A percentile compares a stretch with the other conserved stretches of the same genome.
phyloP scores from a whole-genome alignment of 2,888 invertebrate species.

The Gandaritis pyraliata region DNA sequence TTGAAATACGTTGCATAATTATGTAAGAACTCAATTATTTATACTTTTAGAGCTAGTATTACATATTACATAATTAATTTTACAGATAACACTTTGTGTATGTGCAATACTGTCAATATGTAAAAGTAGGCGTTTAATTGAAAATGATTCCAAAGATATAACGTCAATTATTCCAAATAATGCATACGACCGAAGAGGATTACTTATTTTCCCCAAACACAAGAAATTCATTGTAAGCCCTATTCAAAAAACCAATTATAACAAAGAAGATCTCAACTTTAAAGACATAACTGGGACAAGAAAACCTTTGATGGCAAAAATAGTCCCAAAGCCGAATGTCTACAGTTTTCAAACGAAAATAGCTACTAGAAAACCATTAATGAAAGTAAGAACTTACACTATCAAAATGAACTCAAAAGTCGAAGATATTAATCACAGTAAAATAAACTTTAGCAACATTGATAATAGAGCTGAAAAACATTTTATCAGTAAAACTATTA shows the following conservation, averaged over 20 bases:
- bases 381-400: constrained; percentile 29
- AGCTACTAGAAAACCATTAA: constrained; percentile 32
- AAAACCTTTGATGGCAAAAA: constrained; percentile 46
- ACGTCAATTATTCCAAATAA: not conserved
- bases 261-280: constrained; percentile 15
- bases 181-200: constrained; percentile 40
- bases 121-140: constrained; percentile 3
- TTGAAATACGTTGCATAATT: no score
- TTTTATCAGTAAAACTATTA: not conserved
- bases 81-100: constrained; percentile 13
- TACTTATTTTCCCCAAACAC: constrained; percentile 51
- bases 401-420: constrained; percentile 19
- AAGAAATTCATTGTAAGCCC: constrained; percentile 47
- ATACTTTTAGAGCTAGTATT: not conserved
- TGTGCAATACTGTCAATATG: constrained; percentile 4
- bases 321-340: constrained; percentile 25
- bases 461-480: not conserved
- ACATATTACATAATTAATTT: no score
- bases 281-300: constrained; percentile 30
- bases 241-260: constrained; percentile 26
- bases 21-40: no score
- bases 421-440: not conserved
- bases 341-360: constrained; percentile 13
- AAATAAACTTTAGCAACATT: not conserved
- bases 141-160: constrained; percentile 9